Percentiles rank a stretch among this genome's conserved stretches.
These are phyloP conservation scores for Paguma larvata DNA, from an alignment of 2,797 vertebrate genomes.

Conservation along the genomic window DNA sequence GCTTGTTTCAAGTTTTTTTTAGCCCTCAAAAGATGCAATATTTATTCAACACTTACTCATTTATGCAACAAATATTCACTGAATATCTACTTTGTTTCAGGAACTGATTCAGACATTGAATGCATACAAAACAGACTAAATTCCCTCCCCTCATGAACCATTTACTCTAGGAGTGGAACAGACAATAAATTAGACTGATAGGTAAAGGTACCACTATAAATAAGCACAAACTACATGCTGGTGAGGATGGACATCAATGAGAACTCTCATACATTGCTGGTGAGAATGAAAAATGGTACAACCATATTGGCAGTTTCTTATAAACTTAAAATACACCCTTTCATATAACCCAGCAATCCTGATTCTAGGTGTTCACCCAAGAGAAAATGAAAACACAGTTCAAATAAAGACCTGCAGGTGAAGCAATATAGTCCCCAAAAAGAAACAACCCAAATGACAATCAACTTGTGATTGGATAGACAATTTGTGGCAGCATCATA, in stretches of 20 bases:
- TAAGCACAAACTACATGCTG: neutral
- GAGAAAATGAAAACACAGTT: neutral
- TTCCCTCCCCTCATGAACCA: neutral
- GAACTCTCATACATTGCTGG: neutral
- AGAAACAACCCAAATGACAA: neutral
- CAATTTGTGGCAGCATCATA: neutral
- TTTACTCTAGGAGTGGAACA: neutral
- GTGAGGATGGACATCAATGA: neutral
- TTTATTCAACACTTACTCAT: neutral
- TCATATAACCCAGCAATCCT: neutral
- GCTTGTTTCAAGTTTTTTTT: neutral
- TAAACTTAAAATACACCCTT: neutral
- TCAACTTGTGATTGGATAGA: neutral
- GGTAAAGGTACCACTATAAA: neutral
- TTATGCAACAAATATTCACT: slow-evolving; percentile 3
- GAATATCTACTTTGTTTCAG: neutral
- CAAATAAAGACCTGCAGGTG: neutral
- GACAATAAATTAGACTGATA: neutral
- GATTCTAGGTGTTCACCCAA: neutral
- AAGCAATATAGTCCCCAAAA: neutral
- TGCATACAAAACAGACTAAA: neutral
- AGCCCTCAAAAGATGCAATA: neutral
- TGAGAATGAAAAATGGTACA: neutral
- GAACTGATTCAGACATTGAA: neutral
- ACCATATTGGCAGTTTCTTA: neutral